Evolutionary conservation across 2,888 invertebrate genomes (phyloP), one percentile per base, ranked within the genome.

Genomic region (Ormyrus rosae): DNA sequence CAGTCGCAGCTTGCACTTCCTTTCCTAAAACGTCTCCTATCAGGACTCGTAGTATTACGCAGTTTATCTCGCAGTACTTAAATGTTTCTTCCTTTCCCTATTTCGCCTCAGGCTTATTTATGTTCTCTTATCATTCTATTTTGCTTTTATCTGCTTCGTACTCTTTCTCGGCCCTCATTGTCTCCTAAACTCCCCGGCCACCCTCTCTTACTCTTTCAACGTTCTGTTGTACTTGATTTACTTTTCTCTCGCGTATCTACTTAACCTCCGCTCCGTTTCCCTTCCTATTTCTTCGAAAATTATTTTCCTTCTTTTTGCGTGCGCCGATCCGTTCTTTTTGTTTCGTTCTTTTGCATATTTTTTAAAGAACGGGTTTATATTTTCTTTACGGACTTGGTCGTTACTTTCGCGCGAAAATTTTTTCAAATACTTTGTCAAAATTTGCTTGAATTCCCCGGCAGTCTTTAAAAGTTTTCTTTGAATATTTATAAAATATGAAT

Each of bases 101-200:
- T 70, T 75, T 64, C 74, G 58, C 79, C 74, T 74, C 70, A 56
- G 64, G 64, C 70, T 80, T 80, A 80, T 80, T 80, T 80, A 80
- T 80, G 79, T 69, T 69, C 74, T 48, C 79, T 80, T 80, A 80
- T 80, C 79, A 80, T 80, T 80, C 79, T 80, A 80, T 80, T 80
- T 72, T 80, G 55, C 79, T 61, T 74, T 80, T 80, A 80, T 80
- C 79, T 74, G 58, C 63, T 70, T 64, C 58, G 63, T 70, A 63
- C 63, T 74, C 58, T 72, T 58, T 53, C 67, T 73, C 65, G 6
- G 51, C 34, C 63, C 79, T 80, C 73, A 80, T 75, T 80, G 79
- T 80, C 79, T 80, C 74, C 64, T 64, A 64, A 72, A 74, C 64
- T 64, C 68, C 53, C 73, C 50, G 6, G 69, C 55, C 51, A 45